phyloP scores from a whole-genome alignment of 92 coral and sea anemone species.

The Anthopleura xanthogrammica region DNA sequence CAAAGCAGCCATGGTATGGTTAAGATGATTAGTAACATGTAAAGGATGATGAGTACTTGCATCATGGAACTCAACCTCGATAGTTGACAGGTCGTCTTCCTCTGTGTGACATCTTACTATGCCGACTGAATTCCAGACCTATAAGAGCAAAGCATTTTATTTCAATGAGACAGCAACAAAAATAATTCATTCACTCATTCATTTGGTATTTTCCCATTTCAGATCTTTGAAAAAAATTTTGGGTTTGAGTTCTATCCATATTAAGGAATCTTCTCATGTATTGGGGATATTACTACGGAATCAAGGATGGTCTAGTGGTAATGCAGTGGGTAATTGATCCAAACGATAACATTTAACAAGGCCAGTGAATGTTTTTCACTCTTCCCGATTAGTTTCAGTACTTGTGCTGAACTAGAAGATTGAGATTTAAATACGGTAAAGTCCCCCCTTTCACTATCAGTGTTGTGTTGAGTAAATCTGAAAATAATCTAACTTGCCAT shows the following conservation, averaged over 20 bases:
- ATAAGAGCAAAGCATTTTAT: background rate
- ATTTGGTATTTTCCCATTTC: no score
- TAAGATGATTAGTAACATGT: conserved; percentile 86
- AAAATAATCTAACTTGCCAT: conserved; percentile 59
- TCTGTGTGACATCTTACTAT: conserved; percentile 92
- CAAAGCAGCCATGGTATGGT: conserved; percentile 96
- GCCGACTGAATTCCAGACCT: conserved; percentile 98
- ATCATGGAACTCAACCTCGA: conserved; percentile 95
- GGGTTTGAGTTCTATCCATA: no score
- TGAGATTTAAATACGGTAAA: no score
- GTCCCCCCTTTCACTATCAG: no score
- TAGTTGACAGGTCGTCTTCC: conserved; percentile 84
- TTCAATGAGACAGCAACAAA: background rate
- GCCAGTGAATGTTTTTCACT: background rate
- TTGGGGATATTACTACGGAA: no score
- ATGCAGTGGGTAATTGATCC: background rate
- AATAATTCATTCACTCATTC: no score
- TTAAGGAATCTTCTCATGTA: no score
- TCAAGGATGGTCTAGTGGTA: no score
- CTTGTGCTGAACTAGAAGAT: no score
- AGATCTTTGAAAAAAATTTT: no score
- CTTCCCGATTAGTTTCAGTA: no score
- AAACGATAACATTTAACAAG: background rate
- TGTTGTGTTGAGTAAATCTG: background rate
- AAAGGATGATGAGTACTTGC: conserved; percentile 89